A percentile compares a stretch with the other conserved stretches of the same genome.
Evolutionary conservation across 2,888 invertebrate genomes (phyloP).

Genomic region (Amitus sp.): DNA sequence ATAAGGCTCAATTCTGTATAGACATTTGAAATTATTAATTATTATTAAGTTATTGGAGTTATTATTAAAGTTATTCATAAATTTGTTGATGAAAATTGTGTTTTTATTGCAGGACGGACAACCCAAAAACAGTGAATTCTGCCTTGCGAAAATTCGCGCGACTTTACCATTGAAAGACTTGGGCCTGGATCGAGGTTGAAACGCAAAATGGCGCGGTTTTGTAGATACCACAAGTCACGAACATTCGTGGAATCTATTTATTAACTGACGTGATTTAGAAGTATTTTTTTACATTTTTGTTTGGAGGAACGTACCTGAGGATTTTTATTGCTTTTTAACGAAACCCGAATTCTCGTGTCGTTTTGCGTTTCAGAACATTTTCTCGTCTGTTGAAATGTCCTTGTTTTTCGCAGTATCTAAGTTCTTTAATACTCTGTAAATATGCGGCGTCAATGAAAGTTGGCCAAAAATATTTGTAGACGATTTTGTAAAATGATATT

Average conservation of each 20-base stretch:
- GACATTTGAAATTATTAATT: too few relatives aligned
- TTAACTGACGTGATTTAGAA: not conserved
- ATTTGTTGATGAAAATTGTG: too few relatives aligned
- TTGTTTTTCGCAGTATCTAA: not conserved
- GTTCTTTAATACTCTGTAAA: not conserved
- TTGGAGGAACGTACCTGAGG: not conserved
- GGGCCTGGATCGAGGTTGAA: not conserved
- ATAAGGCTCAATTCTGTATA: too few relatives aligned
- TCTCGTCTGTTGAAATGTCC: too few relatives aligned
- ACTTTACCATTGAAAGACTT: constrained; percentile 1
- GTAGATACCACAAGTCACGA: not conserved
- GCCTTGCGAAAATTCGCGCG: not conserved
- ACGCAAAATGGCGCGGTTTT: not conserved
- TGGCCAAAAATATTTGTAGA: too few relatives aligned
- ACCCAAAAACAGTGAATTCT: not conserved
- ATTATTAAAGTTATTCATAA: not conserved
- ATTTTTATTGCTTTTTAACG: not conserved
- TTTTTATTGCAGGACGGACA: not conserved
- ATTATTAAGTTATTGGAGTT: too few relatives aligned
- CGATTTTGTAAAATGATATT: too few relatives aligned
- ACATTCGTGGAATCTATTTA: not conserved
- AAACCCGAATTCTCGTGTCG: not conserved
- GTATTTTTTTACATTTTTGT: not conserved
- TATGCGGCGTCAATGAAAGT: constrained; percentile 5
- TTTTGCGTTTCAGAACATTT: not conserved